phyloP scores from a whole-genome alignment of 2,797 vertebrate species.

The Geotrypetes seraphini region DNA sequence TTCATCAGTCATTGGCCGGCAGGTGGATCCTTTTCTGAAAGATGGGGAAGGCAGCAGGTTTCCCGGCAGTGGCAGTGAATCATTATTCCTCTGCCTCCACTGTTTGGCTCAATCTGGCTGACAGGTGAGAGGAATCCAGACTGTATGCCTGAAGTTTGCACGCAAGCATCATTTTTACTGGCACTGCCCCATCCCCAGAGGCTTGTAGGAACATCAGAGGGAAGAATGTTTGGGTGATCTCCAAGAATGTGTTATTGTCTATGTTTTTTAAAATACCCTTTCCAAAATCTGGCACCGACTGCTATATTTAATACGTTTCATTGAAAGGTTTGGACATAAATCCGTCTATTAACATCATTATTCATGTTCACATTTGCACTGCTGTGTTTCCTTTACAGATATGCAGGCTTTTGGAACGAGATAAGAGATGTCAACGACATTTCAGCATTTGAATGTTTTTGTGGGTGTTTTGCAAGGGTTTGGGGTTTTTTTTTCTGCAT shows the following conservation, averaged over 20 bases:
- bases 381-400: neutral
- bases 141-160: neutral
- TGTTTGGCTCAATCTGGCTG: conserved; percentile 10
- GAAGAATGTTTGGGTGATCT: conserved; percentile 8
- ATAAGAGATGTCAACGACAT: no score
- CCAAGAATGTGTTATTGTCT: neutral
- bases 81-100: neutral
- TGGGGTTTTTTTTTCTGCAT: no score
- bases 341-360: neutral
- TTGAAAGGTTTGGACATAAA: neutral
- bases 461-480: no score
- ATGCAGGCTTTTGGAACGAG: no score
- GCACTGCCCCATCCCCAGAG: no score
- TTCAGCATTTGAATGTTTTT: no score
- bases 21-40: conserved; percentile 11
- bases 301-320: neutral
- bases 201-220: conserved; percentile 2
- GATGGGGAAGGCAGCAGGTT: conserved; percentile 1
- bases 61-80: conserved; percentile 4
- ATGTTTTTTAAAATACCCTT: conserved; percentile 6
- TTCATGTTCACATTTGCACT: neutral
- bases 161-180: neutral
- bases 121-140: conserved; percentile 2
- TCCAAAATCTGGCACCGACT: conserved; percentile 2
- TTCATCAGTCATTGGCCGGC: conserved; percentile 7